Conservation (phyloP, 2,888 invertebrate species). For the Gibbula magus region DNA sequence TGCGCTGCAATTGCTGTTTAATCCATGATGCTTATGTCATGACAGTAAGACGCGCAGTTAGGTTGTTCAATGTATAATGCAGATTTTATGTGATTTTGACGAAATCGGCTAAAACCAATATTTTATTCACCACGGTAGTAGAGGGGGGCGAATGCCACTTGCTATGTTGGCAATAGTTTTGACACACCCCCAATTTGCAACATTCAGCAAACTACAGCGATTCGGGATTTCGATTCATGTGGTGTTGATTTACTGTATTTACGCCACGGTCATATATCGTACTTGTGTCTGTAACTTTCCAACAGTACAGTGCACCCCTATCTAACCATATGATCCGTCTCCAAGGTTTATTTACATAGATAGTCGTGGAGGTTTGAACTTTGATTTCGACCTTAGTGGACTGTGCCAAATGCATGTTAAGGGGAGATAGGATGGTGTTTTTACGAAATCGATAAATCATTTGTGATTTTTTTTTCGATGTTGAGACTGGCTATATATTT, state of each 20-base stretch:
- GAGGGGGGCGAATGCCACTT: not conserved
- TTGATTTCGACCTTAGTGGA: slow-evolving; percentile 18
- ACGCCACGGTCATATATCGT: not conserved
- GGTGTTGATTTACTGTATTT: not conserved
- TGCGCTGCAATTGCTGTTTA: slow-evolving; percentile 29
- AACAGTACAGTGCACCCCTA: slow-evolving; percentile 10
- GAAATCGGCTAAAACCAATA: not conserved
- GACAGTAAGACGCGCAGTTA: not conserved
- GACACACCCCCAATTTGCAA: slow-evolving; percentile 18
- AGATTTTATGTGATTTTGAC: not conserved
- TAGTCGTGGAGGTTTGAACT: slow-evolving; percentile 20
- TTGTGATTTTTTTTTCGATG: not conserved
- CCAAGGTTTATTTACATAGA: slow-evolving; percentile 21
- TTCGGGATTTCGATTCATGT: not conserved
- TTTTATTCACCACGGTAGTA: not conserved
- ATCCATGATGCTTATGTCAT: not conserved
- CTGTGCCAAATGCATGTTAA: slow-evolving; percentile 2
- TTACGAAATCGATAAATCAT: not conserved
- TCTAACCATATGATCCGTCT: slow-evolving; percentile 1
- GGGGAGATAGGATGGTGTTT: not conserved
- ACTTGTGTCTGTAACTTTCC: not conserved
- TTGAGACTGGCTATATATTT: not conserved
- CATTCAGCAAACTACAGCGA: not conserved
- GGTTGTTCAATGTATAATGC: not conserved
- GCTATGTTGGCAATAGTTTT: not conserved